These are phyloP conservation scores for Mizuhopecten yessoensis DNA, from an alignment of 1,140 invertebrate genomes.

Conservation along the genomic window DNA sequence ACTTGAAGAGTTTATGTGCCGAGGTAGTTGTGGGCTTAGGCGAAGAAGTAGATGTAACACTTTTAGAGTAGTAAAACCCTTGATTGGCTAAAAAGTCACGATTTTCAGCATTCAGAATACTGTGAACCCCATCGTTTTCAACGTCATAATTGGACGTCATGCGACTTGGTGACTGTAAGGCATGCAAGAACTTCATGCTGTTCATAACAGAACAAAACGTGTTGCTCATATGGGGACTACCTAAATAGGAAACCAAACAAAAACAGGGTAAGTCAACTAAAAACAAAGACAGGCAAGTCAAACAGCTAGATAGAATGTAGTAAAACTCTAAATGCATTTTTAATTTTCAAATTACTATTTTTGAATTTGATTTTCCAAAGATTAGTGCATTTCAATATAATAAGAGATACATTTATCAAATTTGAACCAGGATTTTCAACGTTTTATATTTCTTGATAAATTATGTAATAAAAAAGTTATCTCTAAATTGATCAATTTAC, in stretches of 20 bases:
- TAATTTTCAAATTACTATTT: too few species aligned
- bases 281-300: slow-evolving; percentile 43
- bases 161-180: slow-evolving; percentile 41
- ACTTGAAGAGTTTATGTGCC: slow-evolving; percentile 43
- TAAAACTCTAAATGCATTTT: too few species aligned
- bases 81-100: slow-evolving; percentile 55
- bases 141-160: slow-evolving; percentile 38
- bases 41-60: not conserved
- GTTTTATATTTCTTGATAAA: too few species aligned
- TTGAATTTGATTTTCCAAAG: too few species aligned
- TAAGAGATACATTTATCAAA: too few species aligned
- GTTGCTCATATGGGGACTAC: slow-evolving; percentile 54
- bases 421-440: too few species aligned
- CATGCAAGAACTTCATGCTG: slow-evolving; percentile 61
- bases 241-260: slow-evolving; percentile 46
- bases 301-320: too few species aligned
- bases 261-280: slow-evolving; percentile 36
- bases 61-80: slow-evolving; percentile 53
- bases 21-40: not conserved
- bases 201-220: slow-evolving; percentile 60
- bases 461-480: too few species aligned
- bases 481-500: too few species aligned
- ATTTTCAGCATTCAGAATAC: slow-evolving; percentile 59
- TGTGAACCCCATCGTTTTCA: slow-evolving; percentile 47
- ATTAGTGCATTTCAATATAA: too few species aligned